Conservation (phyloP, 2,888 invertebrate species). For the Halictus quadricinctus region DNA sequence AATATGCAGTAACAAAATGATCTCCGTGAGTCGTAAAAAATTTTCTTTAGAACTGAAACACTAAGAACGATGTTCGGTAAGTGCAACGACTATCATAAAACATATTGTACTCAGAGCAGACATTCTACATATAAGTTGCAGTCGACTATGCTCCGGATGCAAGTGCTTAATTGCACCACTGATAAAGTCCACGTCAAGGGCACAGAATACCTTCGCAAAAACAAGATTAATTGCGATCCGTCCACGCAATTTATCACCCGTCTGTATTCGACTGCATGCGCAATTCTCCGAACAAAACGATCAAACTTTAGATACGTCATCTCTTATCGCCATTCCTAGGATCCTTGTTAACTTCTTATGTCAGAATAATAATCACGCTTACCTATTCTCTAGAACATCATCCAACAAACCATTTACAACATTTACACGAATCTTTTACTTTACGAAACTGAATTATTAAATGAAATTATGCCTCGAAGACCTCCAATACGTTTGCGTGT, state of each 20-base stretch:
- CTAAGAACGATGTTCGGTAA: neutral
- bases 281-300: slow-evolving; percentile 33
- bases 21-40: neutral
- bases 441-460: neutral
- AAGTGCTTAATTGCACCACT: slow-evolving; percentile 18
- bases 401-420: neutral
- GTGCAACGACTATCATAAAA: neutral
- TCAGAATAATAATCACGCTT: neutral
- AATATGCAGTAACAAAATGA: neutral
- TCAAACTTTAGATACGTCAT: neutral
- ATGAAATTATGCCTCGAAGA: neutral
- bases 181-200: slow-evolving; percentile 15
- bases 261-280: slow-evolving; percentile 18
- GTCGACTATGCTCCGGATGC: slow-evolving; percentile 16
- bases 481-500: neutral
- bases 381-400: neutral
- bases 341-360: slow-evolving; percentile 2
- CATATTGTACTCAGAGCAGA: neutral
- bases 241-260: slow-evolving; percentile 39
- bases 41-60: neutral
- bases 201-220: slow-evolving; percentile 21
- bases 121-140: neutral
- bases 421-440: neutral
- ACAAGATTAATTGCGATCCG: slow-evolving; percentile 40
- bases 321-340: slow-evolving; percentile 7